Evolutionary conservation across 2,797 vertebrate species (phyloP).

Genomic region (Netta rufina): DNA sequence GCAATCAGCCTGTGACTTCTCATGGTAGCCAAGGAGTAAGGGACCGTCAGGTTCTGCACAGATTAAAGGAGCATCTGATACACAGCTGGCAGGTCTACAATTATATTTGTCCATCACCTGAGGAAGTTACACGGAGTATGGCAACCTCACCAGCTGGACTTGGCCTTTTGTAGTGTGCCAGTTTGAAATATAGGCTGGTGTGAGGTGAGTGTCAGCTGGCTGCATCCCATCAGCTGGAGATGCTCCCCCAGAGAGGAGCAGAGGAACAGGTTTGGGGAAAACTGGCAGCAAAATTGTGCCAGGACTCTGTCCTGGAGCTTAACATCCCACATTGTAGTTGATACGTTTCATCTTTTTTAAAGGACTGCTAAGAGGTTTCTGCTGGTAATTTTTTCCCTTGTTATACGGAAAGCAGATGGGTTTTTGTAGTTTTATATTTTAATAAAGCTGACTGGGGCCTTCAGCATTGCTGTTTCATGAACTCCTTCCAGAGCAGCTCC

Average conservation of each 20-base stretch:
- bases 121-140: not conserved
- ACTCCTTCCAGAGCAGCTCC: not conserved
- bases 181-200: not conserved
- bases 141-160: not conserved
- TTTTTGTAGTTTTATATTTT: not conserved
- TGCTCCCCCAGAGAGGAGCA: not conserved
- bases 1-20: not conserved
- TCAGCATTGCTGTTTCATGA: not conserved
- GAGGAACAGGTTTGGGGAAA: not conserved
- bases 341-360: not conserved
- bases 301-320: not conserved
- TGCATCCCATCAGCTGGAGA: not conserved
- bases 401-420: not conserved
- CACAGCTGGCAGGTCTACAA: not conserved
- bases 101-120: not conserved
- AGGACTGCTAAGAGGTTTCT: not conserved
- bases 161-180: not conserved
- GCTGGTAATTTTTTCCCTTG: not conserved
- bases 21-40: not conserved
- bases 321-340: no score
- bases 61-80: not conserved
- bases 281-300: not conserved
- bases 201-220: not conserved
- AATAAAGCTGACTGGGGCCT: not conserved
- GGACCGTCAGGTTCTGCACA: not conserved